Evolutionary conservation across 2,888 invertebrate genomes (phyloP), one percentile per base, ranked within the genome.

Genomic region (Drosophila limbata): DNA sequence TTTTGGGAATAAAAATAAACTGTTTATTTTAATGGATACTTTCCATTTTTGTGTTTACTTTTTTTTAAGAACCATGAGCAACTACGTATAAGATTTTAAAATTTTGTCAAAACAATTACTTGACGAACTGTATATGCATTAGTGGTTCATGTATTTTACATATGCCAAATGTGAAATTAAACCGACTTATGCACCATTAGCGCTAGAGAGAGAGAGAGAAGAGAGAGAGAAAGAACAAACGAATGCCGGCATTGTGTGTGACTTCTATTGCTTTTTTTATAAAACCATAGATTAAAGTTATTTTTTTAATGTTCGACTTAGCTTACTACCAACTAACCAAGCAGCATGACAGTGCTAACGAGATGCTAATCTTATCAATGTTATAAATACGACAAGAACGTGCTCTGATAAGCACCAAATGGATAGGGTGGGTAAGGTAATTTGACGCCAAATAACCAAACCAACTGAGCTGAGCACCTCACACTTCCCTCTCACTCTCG

Each of bases 301-400:
- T 59, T 74, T 51, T 51, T 57, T 60, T 71, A 61, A 73, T 73
- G 60, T 62, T 42, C 39, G 53, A 65, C 50, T 70, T 50, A 60
- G 63, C 50, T 67, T 52, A 19, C 37, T 15, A 42, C 40, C 15
- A 10, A 28, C 56, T 31, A 74, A 28, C 56, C 33, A 74, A 44
- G 52, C 65, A 74, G 68, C 68, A 71, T 71, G 53, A 72, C 65
- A 47, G 51, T 19, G 48, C 60, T 64, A 53, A 53, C 28, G 39
- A 35, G 28, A 51, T 21, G 69, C 59, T 80, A 83, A 83, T 78
- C 89, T 88, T 78, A 88, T 88, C 88, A 52, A 48, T 62, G 31
- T 35, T 69, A 65, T 71, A 73, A 78, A 67, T 71, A 69, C 57
- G 67, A 57, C 72, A 45, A 65, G 88, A 86, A 86, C 89, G 85